Evolutionary conservation across 1,140 invertebrate genomes (phyloP).

Genomic region (Rhynchophorus ferrugineus): DNA sequence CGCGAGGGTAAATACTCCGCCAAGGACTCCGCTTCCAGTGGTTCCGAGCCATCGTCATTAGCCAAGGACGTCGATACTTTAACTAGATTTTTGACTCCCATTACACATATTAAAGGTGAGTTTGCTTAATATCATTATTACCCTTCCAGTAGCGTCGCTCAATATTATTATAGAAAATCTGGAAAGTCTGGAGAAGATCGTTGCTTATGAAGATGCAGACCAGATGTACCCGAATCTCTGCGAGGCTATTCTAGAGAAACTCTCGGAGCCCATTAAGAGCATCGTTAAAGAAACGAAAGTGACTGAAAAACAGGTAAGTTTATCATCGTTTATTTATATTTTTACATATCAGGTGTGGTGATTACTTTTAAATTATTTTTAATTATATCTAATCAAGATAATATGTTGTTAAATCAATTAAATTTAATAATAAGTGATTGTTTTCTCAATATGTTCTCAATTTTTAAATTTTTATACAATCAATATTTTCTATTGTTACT

Average conservation of each 20-base stretch:
- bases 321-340: neutral
- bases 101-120: conserved; percentile 12
- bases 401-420: too few species aligned
- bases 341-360: neutral
- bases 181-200: conserved; percentile 41
- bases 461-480: too few species aligned
- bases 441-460: too few species aligned
- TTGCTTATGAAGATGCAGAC: conserved; percentile 38
- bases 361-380: neutral
- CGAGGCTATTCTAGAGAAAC: conserved; percentile 39
- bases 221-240: conserved; percentile 31
- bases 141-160: too few species aligned
- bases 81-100: conserved; percentile 16
- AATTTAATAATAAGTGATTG: too few species aligned
- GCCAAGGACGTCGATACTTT: conserved; percentile 28
- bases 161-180: conserved; percentile 31
- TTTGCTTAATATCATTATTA: conserved; percentile 13
- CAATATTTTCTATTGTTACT: too few species aligned
- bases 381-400: too few species aligned
- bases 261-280: conserved; percentile 38
- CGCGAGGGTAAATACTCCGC: conserved; percentile 29
- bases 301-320: conserved; percentile 37
- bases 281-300: conserved; percentile 36
- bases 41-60: conserved; percentile 19
- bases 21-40: neutral